These are phyloP conservation scores for Solea solea DNA, from an alignment of 2,113 vertebrate genomes.

Conservation along the genomic window DNA sequence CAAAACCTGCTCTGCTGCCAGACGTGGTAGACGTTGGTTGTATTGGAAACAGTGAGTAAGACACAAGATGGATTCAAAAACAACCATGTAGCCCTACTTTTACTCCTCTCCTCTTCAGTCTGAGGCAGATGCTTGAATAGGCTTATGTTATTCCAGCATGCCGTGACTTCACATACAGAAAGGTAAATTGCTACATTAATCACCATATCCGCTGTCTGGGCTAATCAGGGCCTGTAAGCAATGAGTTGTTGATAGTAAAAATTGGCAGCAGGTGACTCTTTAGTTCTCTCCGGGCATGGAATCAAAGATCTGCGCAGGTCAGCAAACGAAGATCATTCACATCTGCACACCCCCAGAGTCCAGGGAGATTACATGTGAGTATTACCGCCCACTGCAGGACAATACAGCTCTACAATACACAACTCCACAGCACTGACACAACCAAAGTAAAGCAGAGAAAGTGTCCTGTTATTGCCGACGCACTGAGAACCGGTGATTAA, in stretches of 20 bases:
- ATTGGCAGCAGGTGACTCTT: conserved; percentile 47
- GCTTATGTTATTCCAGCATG: conserved; percentile 25
- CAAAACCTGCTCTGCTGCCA: conserved; percentile 3
- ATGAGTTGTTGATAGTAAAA: conserved; percentile 49
- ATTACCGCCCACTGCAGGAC: conserved; percentile 5
- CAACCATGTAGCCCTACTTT: background rate
- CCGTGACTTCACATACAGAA: conserved; percentile 35
- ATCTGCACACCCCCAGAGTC: conserved; percentile 26
- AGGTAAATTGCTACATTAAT: conserved; percentile 50
- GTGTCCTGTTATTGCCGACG: background rate
- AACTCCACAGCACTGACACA: background rate
- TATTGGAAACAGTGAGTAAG: conserved; percentile 9
- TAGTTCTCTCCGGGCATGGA: conserved; percentile 31
- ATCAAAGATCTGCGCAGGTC: conserved; percentile 40
- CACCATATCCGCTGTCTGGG: conserved; percentile 30
- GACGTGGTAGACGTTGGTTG: conserved; percentile 1
- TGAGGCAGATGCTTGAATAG: conserved; percentile 8
- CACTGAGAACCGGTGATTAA: conserved; percentile 19
- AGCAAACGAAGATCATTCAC: conserved; percentile 30
- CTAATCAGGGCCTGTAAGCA: conserved; percentile 50
- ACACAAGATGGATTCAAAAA: conserved; percentile 13
- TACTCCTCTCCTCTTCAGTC: background rate
- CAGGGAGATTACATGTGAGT: conserved; percentile 12
- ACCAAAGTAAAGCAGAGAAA: conserved; percentile 1
- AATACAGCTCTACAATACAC: background rate